Evolutionary conservation across 2,113 vertebrate genomes (phyloP).

Genomic region (Holacanthus passer): DNA sequence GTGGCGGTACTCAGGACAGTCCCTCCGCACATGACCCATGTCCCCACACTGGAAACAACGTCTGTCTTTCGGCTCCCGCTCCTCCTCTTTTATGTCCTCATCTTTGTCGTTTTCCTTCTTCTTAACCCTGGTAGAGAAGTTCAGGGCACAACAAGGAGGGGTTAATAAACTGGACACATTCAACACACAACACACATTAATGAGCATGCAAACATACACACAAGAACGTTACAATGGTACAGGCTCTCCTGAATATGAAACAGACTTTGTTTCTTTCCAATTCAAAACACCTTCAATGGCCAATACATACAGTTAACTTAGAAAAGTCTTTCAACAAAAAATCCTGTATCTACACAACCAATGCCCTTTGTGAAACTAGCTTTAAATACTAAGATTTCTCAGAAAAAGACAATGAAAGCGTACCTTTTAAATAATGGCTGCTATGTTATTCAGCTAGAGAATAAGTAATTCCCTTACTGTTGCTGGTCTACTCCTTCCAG

Average conservation of each 20-base stretch:
- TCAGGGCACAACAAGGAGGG: background rate
- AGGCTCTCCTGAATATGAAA: background rate
- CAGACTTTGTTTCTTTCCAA: background rate
- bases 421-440: no score
- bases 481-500: background rate
- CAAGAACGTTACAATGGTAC: background rate
- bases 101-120: conserved; percentile 97
- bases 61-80: conserved; percentile 92
- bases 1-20: conserved; percentile 95
- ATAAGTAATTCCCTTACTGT: background rate
- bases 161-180: background rate
- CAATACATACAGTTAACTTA: background rate
- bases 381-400: background rate
- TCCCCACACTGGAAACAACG: conserved; percentile 98
- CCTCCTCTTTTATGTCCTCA: conserved; percentile 93
- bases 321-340: no score
- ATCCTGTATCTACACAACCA: no score
- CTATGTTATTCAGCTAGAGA: background rate
- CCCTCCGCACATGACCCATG: conserved; percentile 93
- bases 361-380: background rate
- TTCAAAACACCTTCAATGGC: background rate
- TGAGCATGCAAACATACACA: background rate
- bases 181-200: background rate
- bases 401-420: no score
- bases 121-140: conserved; percentile 87